Evolutionary conservation across 2,797 vertebrate species (phyloP).

Genomic region (Hippoglossus hippoglossus): DNA sequence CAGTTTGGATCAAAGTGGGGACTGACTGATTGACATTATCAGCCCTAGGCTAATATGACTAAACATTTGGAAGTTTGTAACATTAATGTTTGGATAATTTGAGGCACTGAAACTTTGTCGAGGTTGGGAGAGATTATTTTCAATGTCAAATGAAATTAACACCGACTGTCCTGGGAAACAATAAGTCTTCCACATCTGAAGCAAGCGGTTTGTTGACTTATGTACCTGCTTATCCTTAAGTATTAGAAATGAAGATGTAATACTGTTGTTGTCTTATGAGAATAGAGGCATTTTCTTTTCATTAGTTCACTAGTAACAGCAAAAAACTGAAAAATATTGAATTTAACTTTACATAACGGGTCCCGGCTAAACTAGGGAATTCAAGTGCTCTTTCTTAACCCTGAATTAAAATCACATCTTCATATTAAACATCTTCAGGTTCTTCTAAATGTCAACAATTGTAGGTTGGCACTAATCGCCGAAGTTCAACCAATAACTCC

Average conservation of each 20-base stretch:
- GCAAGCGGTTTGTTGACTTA: not conserved
- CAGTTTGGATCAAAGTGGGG: not conserved
- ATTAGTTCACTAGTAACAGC: no score
- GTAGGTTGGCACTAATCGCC: not conserved
- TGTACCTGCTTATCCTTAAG: not conserved
- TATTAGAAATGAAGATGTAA: not conserved
- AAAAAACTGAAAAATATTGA: no score
- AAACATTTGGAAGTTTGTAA: not conserved
- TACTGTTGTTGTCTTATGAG: not conserved
- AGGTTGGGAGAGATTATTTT: not conserved
- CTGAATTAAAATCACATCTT: conserved; percentile 3
- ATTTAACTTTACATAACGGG: not conserved
- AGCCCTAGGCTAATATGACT: not conserved
- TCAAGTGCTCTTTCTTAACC: not conserved
- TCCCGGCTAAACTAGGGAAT: not conserved
- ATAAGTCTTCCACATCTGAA: no score
- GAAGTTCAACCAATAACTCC: conserved; percentile 30
- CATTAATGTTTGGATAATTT: not conserved
- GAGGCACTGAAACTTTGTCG: not conserved
- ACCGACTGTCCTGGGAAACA: not conserved
- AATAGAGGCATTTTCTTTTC: not conserved
- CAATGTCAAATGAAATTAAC: not conserved
- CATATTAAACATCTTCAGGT: not conserved
- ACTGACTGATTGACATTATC: not conserved
- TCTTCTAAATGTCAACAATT: conserved; percentile 17